Percentiles rank a stretch among this genome's conserved stretches.
Evolutionary conservation across 2,797 vertebrate genomes (phyloP).

Genomic region (Pseudochirops cupreus): DNA sequence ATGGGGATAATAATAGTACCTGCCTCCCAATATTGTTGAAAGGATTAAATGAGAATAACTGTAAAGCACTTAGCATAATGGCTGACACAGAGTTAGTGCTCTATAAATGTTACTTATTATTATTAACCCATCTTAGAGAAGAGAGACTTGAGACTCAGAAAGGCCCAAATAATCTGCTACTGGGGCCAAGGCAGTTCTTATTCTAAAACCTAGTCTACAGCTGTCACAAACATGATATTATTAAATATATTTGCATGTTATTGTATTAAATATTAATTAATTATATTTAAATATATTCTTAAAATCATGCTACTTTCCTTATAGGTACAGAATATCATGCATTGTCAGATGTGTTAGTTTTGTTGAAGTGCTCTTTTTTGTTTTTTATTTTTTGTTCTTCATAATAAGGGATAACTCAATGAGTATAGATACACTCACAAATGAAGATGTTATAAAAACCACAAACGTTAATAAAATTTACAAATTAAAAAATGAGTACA

Average conservation of each 20-base stretch:
- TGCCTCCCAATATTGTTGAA: not conserved
- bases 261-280: not conserved
- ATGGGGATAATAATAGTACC: not conserved
- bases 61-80: not conserved
- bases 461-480: not conserved
- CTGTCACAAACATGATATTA: conserved; percentile 26
- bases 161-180: conserved; percentile 3
- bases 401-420: not conserved
- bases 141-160: not conserved
- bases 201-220: conserved; percentile 23
- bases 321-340: not conserved
- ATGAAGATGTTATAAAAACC: not conserved
- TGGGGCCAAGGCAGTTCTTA: conserved; percentile 23
- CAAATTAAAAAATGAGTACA: not conserved
- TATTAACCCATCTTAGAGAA: not conserved
- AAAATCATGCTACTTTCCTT: not conserved
- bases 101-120: not conserved
- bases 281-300: not conserved
- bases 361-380: not conserved
- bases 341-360: not conserved
- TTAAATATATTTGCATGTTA: not conserved
- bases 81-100: not conserved
- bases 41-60: not conserved
- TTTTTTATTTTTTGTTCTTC: not conserved
- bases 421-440: not conserved